Evolutionary conservation across 2,888 invertebrate species (phyloP), one percentile per base, ranked within the genome.

Genomic region (Strigamia crassipes): DNA sequence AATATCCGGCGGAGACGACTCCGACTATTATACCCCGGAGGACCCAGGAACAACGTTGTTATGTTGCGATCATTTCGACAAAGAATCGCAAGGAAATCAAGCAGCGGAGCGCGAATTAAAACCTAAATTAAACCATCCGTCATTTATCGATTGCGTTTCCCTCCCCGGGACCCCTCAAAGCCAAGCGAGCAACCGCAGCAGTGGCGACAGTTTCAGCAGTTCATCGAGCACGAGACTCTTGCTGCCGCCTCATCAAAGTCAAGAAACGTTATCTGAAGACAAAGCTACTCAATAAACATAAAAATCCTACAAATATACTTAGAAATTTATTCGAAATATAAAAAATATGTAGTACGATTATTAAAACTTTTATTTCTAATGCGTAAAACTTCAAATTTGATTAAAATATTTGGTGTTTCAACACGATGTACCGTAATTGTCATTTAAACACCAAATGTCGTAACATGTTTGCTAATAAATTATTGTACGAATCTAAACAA

Each of bases 141-240:
- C 83, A 41, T 82, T 84, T 56, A 82, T 82, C 34, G 83, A 83
- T 66, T 81, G 82, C 13, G 80, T 83, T 9, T 83, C 83, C 6
- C 42, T 84, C 61, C 84, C 84, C 8, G 84, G 84, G 18, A 84
- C 84, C 8, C 84, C 84, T 13, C 82, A 83, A n/a, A 82, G 83
- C 66, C 83, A 83, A 31, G 66, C 81, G 23, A 92, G 92, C 87
- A 91, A 91, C 83, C 91, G 94, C 79, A 94, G 94, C 83, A 94
- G 94, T 83, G 93, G 92, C 82, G 94, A 94, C 86, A 94, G 94
- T 86, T 94, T 93, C 88, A 93, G 93, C 85, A 94, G 94, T 9
- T 92, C 92, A 82, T 93, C 93, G n/a, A 94, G 94, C 77, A 93
- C 94, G 4, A 91, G 93, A 34, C 92, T 93, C 87, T 88, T 94